Conservation (phyloP, 2,888 invertebrate genomes). For the Tipula lateralis region DNA sequence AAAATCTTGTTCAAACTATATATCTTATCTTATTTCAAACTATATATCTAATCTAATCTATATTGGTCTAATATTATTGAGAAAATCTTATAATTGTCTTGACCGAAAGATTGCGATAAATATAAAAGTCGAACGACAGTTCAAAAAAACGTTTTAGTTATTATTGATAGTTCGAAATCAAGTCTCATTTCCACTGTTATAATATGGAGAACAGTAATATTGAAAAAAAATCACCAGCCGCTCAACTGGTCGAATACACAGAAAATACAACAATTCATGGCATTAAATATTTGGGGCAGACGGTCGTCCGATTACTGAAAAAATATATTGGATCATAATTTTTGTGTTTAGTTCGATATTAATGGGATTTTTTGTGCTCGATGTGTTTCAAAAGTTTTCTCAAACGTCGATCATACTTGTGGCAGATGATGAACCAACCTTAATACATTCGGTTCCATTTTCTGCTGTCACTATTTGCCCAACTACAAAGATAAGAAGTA, state of each 20-base stretch:
- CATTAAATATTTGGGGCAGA: neutral
- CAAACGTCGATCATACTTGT: neutral
- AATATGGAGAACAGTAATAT: too few species aligned
- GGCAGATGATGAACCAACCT: neutral
- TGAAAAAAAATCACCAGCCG: slow-evolving; percentile 44
- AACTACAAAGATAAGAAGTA: too few species aligned
- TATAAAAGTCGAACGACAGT: too few species aligned
- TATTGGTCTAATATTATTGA: too few species aligned
- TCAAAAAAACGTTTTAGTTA: too few species aligned
- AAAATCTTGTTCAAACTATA: too few species aligned
- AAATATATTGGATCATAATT: neutral
- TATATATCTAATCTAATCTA: too few species aligned
- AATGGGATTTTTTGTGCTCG: neutral
- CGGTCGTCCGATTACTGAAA: neutral
- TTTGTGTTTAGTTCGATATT: neutral
- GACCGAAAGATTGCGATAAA: too few species aligned
- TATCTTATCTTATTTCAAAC: too few species aligned
- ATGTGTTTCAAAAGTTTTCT: neutral
- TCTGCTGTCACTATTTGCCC: neutral
- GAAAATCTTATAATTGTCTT: too few species aligned
- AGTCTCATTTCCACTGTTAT: too few species aligned
- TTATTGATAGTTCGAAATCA: too few species aligned
- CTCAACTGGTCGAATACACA: slow-evolving; percentile 36
- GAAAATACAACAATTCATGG: neutral
- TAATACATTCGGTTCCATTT: neutral